Conservation (phyloP, 2,113 vertebrate genomes). For the Arothron firmamentum region DNA sequence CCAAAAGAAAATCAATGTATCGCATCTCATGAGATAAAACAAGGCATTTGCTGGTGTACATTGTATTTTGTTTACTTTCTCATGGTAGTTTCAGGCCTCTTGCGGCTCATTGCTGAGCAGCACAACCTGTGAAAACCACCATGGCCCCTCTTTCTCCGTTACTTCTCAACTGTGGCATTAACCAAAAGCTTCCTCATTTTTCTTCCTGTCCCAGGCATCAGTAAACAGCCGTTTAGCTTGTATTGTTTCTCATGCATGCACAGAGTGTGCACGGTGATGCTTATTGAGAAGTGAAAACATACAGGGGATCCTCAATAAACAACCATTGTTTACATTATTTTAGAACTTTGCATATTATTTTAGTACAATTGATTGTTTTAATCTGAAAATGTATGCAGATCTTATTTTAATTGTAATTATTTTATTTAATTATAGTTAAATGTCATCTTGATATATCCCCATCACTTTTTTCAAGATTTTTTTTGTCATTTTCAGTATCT, state of each 20-base stretch:
- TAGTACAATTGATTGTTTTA: no score
- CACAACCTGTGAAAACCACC: slow-evolving; percentile 7
- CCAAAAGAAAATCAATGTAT: no score
- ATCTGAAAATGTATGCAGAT: no score
- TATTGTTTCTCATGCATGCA: background rate
- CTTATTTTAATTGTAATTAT: no score
- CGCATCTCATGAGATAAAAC: no score
- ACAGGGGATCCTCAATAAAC: slow-evolving; percentile 17
- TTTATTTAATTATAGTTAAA: no score
- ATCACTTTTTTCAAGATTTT: slow-evolving; percentile 6
- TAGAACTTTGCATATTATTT: no score
- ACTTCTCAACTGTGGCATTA: slow-evolving; percentile 33
- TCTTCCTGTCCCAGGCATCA: slow-evolving; percentile 3
- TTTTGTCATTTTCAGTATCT: slow-evolving; percentile 1
- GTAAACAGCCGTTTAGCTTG: background rate
- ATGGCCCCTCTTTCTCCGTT: slow-evolving; percentile 15
- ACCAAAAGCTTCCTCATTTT: slow-evolving; percentile 7
- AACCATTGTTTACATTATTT: no score
- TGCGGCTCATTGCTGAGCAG: slow-evolving; percentile 11
- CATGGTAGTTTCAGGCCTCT: slow-evolving; percentile 12
- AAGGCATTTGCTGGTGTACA: background rate
- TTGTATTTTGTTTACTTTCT: slow-evolving; percentile 20
- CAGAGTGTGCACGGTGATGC: background rate
- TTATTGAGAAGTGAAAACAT: slow-evolving; percentile 14
- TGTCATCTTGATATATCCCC: background rate